A percentile compares a stretch with the other conserved stretches of the same genome.
phyloP scores from a whole-genome alignment of 1,140 invertebrate genomes.

The Calliopsis andreniformis region DNA sequence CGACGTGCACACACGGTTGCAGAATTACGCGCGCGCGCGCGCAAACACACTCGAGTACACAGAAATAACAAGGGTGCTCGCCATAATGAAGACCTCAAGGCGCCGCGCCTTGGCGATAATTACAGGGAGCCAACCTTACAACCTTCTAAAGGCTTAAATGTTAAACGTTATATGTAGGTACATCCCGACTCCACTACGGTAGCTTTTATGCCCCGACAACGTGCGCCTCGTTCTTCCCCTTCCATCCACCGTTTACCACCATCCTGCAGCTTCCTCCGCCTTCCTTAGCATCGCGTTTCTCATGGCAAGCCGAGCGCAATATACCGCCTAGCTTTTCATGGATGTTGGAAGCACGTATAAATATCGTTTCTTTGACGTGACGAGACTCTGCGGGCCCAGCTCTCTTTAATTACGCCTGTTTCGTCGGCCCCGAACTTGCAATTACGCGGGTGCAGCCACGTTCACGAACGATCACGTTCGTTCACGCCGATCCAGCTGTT shows the following conservation, averaged over 20 bases:
- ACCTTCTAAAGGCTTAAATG: conserved; percentile 82
- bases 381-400: conserved; percentile 15
- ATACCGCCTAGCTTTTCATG: conserved; percentile 32
- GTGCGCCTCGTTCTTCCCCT: conserved; percentile 39
- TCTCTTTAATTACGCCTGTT: conserved; percentile 53
- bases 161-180: conserved; percentile 82
- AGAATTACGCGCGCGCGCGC: conserved; percentile 12
- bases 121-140: conserved; percentile 82
- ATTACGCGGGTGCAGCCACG: neutral
- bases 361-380: conserved; percentile 37
- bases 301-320: conserved; percentile 21
- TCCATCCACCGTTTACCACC: conserved; percentile 17
- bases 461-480: neutral
- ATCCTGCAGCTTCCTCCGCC: conserved; percentile 11
- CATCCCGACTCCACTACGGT: conserved; percentile 76
- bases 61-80: conserved; percentile 81
- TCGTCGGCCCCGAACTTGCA: neutral
- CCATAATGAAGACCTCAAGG: conserved; percentile 82
- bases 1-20: neutral
- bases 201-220: conserved; percentile 76
- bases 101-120: conserved; percentile 82
- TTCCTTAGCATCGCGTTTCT: conserved; percentile 15
- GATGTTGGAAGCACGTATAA: conserved; percentile 28
- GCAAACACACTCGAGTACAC: conserved; percentile 68
- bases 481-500: neutral